phyloP scores from a whole-genome alignment of 2,797 vertebrate genomes.

The Lophotriccus pileatus region DNA sequence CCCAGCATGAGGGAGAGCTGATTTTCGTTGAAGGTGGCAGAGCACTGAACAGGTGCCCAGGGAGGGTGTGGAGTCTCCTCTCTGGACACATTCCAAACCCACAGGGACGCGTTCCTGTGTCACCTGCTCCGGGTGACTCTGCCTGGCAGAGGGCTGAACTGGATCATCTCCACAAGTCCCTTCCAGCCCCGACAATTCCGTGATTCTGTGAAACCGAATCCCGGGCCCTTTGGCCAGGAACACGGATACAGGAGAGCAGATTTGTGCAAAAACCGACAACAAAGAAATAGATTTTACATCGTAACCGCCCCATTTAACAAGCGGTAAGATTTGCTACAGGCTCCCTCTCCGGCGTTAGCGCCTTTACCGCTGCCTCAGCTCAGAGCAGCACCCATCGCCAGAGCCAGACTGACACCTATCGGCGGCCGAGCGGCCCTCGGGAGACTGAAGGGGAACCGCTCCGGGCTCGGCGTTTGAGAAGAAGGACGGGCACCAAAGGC shows the following conservation, averaged over 20 bases:
- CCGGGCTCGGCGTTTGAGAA: no score
- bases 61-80: rapidly evolving
- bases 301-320: background rate
- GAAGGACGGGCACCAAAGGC: no score
- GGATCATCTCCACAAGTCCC: background rate
- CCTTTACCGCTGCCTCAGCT: rapidly evolving
- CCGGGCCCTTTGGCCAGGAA: background rate
- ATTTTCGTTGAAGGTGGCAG: background rate
- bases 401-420: background rate
- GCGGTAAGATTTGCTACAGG: rapidly evolving
- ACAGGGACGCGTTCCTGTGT: background rate
- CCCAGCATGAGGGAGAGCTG: background rate
- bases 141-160: background rate
- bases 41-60: background rate
- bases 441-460: background rate
- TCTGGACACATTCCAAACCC: background rate
- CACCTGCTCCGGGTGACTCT: background rate
- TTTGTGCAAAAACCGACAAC: background rate
- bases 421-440: background rate
- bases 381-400: background rate
- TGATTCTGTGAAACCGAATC: no score
- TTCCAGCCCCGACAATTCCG: rapidly evolving
- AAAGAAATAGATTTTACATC: background rate
- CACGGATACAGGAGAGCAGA: background rate
- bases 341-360: rapidly evolving